phyloP scores from a whole-genome alignment of 2,797 vertebrate genomes.

The Sciurus vulgaris region DNA sequence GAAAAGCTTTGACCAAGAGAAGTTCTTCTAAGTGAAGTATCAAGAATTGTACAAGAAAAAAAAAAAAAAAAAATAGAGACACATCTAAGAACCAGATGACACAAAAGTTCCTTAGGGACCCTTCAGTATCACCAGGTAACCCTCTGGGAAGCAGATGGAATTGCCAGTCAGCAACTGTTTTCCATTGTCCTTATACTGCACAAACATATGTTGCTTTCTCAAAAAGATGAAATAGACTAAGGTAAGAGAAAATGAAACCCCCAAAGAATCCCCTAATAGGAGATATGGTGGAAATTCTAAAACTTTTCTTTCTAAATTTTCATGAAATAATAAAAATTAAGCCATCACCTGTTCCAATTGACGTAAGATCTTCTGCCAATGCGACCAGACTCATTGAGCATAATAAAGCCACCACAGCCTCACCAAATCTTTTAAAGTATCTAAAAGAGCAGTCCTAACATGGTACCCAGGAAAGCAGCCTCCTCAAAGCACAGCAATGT shows the following conservation, averaged over 20 bases:
- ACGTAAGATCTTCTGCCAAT: neutral
- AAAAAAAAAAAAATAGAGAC: neutral
- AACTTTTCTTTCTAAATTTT: constrained; percentile 1
- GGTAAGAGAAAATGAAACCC: neutral
- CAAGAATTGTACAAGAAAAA: neutral
- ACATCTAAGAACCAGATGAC: neutral
- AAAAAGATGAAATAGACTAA: constrained; percentile 2
- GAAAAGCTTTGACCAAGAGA: neutral
- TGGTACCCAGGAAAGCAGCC: neutral
- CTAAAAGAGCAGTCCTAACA: neutral
- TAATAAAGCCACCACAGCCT: neutral
- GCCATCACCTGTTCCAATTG: neutral
- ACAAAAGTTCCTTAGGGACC: neutral
- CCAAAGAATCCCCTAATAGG: neutral
- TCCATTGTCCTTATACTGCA: neutral
- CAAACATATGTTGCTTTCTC: neutral
- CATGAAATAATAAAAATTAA: constrained; percentile 40
- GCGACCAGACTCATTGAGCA: neutral
- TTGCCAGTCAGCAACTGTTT: neutral
- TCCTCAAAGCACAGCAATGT: neutral
- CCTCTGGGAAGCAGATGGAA: neutral
- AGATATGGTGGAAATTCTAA: neutral
- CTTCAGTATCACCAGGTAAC: neutral
- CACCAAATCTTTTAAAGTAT: neutral
- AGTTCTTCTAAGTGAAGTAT: neutral